Percentiles rank a stretch among this genome's conserved stretches.
phyloP scores from a whole-genome alignment of 2,797 vertebrate species.

The Antennarius maculatus region DNA sequence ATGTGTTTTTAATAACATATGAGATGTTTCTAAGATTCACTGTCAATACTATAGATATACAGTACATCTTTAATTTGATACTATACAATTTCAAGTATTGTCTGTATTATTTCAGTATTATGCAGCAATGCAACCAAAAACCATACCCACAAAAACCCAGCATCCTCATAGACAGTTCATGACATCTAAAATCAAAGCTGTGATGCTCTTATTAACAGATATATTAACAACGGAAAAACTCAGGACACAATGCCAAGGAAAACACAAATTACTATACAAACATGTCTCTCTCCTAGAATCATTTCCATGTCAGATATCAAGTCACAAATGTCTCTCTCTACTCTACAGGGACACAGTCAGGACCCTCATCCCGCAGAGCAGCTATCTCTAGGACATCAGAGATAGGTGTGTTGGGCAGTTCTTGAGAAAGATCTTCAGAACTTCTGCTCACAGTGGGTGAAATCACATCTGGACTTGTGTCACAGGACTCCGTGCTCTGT shows the following conservation, averaged over 20 bases:
- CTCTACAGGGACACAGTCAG: slow-evolving; percentile 78
- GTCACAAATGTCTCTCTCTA: slow-evolving; percentile 38
- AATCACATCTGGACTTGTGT: slow-evolving; percentile 92
- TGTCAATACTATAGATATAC: slow-evolving; percentile 9
- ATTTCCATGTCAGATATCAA: slow-evolving; percentile 24
- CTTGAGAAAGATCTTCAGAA: slow-evolving; percentile 92
- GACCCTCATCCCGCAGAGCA: slow-evolving; percentile 80
- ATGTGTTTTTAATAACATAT: slow-evolving; percentile 1
- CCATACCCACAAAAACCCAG: slow-evolving; percentile 33
- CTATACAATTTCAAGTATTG: slow-evolving; percentile 65
- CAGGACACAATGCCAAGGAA: slow-evolving; percentile 9
- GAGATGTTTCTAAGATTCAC: slow-evolving; percentile 20
- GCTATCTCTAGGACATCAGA: slow-evolving; percentile 80
- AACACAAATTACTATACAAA: slow-evolving; percentile 32
- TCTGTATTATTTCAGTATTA: slow-evolving; percentile 38
- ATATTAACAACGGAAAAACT: slow-evolving; percentile 15
- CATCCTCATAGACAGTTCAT: slow-evolving; percentile 23
- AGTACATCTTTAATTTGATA: slow-evolving; percentile 22
- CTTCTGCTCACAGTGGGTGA: slow-evolving; percentile 91
- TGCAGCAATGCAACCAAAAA: slow-evolving; percentile 27
- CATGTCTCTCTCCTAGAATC: slow-evolving; percentile 24
- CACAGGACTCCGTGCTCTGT: slow-evolving; percentile 95
- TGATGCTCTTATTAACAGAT: slow-evolving; percentile 4
- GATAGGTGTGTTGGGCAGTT: slow-evolving; percentile 80
- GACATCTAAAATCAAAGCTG: slow-evolving; percentile 6